Conservation (phyloP, 2,113 vertebrate species). For the Pionites leucogaster region DNA sequence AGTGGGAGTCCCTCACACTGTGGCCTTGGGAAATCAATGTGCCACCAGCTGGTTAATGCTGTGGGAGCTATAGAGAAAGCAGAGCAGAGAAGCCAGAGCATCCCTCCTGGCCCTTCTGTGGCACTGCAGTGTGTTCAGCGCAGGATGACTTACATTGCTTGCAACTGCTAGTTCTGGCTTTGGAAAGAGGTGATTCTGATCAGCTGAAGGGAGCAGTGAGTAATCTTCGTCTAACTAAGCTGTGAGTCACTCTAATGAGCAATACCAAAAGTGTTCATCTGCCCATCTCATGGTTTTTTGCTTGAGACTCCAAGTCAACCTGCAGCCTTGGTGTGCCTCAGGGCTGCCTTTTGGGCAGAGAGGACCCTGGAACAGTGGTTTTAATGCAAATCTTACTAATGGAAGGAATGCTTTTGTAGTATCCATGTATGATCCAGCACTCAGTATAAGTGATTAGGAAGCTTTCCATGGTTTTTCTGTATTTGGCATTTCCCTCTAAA, state of each 20-base stretch:
- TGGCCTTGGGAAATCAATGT: not conserved
- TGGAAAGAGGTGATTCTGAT: not conserved
- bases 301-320: not conserved
- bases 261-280: not conserved
- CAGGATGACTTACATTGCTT: not conserved
- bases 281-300: not conserved
- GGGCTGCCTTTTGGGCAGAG: not conserved
- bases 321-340: not conserved
- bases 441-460: not conserved
- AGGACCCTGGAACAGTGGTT: not conserved
- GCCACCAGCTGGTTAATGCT: not conserved
- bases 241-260: constrained; percentile 15
- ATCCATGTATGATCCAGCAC: not conserved
- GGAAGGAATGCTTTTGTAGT: not conserved
- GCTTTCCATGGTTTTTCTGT: not conserved
- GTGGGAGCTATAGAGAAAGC: not conserved
- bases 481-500: not conserved
- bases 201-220: not conserved
- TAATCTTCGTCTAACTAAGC: not conserved
- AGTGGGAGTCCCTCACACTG: fast-evolving
- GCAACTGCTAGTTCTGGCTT: not conserved
- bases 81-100: not conserved
- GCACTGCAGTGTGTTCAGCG: fast-evolving
- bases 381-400: not conserved
- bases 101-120: not conserved